phyloP scores from a whole-genome alignment of 2,113 vertebrate species.

The Sula dactylatra region DNA sequence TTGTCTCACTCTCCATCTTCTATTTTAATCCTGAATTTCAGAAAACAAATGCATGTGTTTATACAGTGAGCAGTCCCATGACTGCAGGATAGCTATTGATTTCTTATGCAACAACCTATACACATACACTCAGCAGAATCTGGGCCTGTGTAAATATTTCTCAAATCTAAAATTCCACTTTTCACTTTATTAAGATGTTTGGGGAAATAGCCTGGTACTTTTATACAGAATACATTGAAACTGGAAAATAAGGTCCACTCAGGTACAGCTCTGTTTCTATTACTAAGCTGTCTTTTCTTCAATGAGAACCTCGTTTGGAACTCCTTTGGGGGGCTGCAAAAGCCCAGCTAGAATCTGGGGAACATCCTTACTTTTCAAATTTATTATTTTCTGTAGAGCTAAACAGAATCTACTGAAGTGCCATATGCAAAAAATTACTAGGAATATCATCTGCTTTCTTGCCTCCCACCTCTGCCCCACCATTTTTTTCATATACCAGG shows the following conservation, averaged over 20 bases:
- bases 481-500: not conserved
- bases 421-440: not conserved
- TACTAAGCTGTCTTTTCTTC: not conserved
- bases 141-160: not conserved
- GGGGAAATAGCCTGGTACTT: not conserved
- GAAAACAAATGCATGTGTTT: not conserved
- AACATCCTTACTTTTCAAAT: not conserved
- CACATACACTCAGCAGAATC: not conserved
- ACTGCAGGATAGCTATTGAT: not conserved
- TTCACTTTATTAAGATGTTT: not conserved
- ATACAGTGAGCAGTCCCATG: not conserved
- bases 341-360: not conserved
- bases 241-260: not conserved
- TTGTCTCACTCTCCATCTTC: not conserved
- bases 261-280: not conserved
- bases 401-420: not conserved
- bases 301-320: not conserved
- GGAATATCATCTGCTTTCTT: not conserved
- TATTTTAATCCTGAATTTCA: not conserved
- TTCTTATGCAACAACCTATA: not conserved
- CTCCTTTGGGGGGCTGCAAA: not conserved
- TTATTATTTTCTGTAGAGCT: not conserved
- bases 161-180: not conserved
- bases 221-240: not conserved
- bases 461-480: not conserved